Conservation (phyloP, 2,797 vertebrate species). For the Gastrophryne carolinensis region DNA sequence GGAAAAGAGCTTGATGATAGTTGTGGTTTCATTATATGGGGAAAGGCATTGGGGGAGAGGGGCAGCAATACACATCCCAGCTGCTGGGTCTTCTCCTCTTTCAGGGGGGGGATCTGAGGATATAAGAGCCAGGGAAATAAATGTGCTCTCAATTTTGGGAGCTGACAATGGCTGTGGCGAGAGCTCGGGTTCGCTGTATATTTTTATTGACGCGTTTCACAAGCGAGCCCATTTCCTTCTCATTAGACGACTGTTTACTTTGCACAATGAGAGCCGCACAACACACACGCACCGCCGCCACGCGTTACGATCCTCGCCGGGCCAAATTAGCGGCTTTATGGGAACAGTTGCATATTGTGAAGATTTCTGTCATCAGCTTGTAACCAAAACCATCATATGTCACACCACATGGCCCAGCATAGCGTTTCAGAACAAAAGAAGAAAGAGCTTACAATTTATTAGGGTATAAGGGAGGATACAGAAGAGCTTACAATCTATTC, state of each 20-base stretch:
- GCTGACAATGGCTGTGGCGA: neutral
- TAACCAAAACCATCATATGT: too few relatives aligned
- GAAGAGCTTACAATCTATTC: too few relatives aligned
- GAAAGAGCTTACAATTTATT: too few relatives aligned
- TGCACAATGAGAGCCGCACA: neutral
- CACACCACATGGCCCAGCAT: too few relatives aligned
- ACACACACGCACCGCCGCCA: neutral
- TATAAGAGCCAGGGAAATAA: neutral
- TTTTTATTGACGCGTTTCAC: slow-evolving; percentile 14
- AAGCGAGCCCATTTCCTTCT: neutral
- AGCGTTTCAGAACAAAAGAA: too few relatives aligned
- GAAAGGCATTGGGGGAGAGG: too few relatives aligned
- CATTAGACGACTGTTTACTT: neutral
- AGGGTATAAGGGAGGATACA: too few relatives aligned
- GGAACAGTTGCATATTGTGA: neutral
- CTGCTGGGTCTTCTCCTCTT: slow-evolving; percentile 12
- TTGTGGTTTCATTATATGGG: too few relatives aligned
- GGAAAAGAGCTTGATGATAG: too few relatives aligned
- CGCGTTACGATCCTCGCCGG: slow-evolving; percentile 18
- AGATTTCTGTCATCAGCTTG: neutral
- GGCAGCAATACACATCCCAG: slow-evolving; percentile 17
- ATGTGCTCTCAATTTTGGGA: neutral
- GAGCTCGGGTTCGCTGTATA: neutral
- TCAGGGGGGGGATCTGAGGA: neutral
- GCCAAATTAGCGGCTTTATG: slow-evolving; percentile 37